phyloP scores from a whole-genome alignment of 1,140 invertebrate genomes.

The Ylistrum balloti region DNA sequence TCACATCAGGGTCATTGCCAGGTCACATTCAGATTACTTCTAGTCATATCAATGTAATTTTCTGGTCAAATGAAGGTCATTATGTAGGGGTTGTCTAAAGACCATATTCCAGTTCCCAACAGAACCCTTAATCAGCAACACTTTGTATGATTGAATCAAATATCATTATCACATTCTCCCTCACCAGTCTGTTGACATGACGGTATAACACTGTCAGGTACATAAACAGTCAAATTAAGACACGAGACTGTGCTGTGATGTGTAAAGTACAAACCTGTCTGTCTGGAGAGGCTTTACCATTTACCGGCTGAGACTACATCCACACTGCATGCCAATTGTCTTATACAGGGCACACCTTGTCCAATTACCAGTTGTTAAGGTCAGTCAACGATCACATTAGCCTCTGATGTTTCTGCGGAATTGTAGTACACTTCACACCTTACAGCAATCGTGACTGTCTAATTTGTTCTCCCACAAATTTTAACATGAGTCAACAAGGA shows the following conservation, averaged over 20 bases:
- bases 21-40: no score
- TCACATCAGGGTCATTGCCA: no score
- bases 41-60: no score
- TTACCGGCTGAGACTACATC: not conserved
- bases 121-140: no score
- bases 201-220: not conserved
- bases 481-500: no score
- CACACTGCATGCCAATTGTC: not conserved
- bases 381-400: not conserved
- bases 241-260: not conserved
- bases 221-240: not conserved
- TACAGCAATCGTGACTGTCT: not conserved
- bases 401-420: not conserved
- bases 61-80: no score
- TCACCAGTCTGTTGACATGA: not conserved
- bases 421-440: conserved; percentile 9
- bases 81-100: no score
- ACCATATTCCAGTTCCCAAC: no score
- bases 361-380: conserved; percentile 16
- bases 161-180: not conserved
- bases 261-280: conserved; percentile 27
- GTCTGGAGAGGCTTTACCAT: not conserved
- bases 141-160: not conserved
- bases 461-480: not conserved
- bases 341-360: not conserved